Percentiles rank a stretch among this genome's conserved stretches.
These are phyloP conservation scores for Spheniscus humboldti DNA, from an alignment of 2,797 vertebrate genomes.

Conservation along the genomic window DNA sequence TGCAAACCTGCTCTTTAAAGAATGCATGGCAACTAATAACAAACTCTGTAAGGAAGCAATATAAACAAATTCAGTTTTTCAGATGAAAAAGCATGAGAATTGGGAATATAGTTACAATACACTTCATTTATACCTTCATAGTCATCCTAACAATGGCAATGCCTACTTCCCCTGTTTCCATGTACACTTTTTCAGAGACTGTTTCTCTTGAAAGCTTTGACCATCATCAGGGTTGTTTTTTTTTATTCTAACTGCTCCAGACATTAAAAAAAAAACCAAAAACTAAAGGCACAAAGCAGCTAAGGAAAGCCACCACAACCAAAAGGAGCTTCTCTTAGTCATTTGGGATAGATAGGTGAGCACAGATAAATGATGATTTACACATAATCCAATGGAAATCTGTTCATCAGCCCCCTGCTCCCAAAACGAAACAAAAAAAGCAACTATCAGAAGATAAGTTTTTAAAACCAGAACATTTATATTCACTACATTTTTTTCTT, in stretches of 20 bases:
- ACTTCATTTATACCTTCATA: not conserved
- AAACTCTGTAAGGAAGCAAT: not conserved
- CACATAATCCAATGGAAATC: not conserved
- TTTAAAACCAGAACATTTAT: not conserved
- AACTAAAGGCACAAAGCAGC: not conserved
- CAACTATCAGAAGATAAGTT: not conserved
- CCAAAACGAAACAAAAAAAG: not conserved
- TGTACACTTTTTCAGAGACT: fast-evolving
- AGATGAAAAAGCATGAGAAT: not conserved
- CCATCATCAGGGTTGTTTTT: not conserved
- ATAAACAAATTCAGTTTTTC: not conserved
- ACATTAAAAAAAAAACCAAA: not conserved
- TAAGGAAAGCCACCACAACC: not conserved
- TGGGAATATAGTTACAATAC: not conserved
- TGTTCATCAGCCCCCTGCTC: not conserved
- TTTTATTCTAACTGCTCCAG: not conserved
- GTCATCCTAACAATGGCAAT: not conserved
- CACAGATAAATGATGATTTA: not conserved
- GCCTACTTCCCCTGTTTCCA: not conserved
- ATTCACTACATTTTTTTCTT: not conserved
- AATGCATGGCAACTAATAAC: not conserved
- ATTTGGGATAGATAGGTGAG: not conserved
- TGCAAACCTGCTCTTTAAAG: not conserved
- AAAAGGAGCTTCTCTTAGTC: not conserved
- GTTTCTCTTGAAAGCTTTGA: not conserved